Base-by-base conservation (phyloP, 2,888 invertebrate species). In the Volucella zonaria region DNA sequence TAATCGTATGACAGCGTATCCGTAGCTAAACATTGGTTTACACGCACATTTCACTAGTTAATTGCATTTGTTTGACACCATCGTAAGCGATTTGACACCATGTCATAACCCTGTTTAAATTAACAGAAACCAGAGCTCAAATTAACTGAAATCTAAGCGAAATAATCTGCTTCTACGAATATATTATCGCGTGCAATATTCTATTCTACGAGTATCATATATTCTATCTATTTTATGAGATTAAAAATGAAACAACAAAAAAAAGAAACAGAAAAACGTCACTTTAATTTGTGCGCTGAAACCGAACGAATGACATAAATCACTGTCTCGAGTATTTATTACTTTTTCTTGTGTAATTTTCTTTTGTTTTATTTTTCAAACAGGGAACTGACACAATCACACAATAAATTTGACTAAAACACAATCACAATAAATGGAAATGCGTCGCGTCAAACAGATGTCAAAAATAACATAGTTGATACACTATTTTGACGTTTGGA, bases 1-100 rank as follows among this genome's bases (percentile, higher is more conserved):
- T 23, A 23, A 23, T 18, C 18, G 18, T 18, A 52, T 47, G 8
- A 47, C n/a, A 10, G 1, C 31, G 40, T 52, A 62, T 54, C 62
- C 52, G 64, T 38, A 75, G 58, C 75, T 75, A 40, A 64, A 59
- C 43, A 64, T 62, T 10, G 74, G 56, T 70, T 75, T 56, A 75
- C 70, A 75, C 74, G 78, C 78, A 82, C 64, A 70, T 64, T 74
- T 74, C 18, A 75, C 59, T 18, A 70, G 56, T 52, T 83, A 75
- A 79, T 79, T 79, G 76, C 76, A 68, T 76, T 61, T 59, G 74
- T 12, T 66, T 71, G 61, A 82, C 82, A 77, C 77, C 71, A 66
- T 66, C 64, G 76, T 80, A 47, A 38, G 66, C 71, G 61, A 47
- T 23, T 51, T 43, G 47, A 45, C 0, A 31, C 6, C 31, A 31